Evolutionary conservation across 23 tunicate species (phyloP), one percentile per base, ranked within the genome.

Genomic region (Aplidium turbinatum): DNA sequence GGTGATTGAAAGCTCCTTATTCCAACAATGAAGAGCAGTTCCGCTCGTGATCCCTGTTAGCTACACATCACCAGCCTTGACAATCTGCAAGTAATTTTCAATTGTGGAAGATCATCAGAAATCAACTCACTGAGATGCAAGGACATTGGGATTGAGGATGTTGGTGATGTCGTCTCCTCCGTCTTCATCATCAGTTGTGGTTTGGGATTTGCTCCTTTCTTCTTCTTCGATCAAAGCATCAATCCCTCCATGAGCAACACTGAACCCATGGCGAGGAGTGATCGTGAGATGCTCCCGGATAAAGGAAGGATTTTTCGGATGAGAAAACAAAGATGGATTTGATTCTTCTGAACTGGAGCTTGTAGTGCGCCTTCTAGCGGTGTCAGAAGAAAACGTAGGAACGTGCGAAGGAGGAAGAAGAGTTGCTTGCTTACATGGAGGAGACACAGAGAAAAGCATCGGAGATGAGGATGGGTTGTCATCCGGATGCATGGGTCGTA

Each of bases 261-360:
- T 87, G 82, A 87, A 87, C 27, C 95, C 95, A 21, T 79, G 82
- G 9, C 99, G 68, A n/a, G 99, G 99, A 24, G 99, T 94, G 45
- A 94, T 94, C 30, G 99, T 94, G 36, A 94, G 90, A 78, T 94
- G 99, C 61, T 94, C 99, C 20, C 99, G 71, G 63, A 77, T 85
- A 31, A 72, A 81, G 18, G 87, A 81, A 34, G 87, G 79, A 31
- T 55, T 66, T 31, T 71, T 36, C 35, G 38, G 4, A 28, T 42
- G 62, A 51, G 46, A 31, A 45, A 39, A 69, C 33, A 62, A 31
- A 0, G 74, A 65, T 23, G 77, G 42, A 40, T 46, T 61, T 23
- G 79, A 72, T 16, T 81, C 87, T 24, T 81, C 87, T 4, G 87
- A 81, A 24, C 87, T 81, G 18, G 87, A 81, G 52, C 87, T 81